phyloP scores from a whole-genome alignment of 2,113 vertebrate species.

The Oncorhynchus clarkii region DNA sequence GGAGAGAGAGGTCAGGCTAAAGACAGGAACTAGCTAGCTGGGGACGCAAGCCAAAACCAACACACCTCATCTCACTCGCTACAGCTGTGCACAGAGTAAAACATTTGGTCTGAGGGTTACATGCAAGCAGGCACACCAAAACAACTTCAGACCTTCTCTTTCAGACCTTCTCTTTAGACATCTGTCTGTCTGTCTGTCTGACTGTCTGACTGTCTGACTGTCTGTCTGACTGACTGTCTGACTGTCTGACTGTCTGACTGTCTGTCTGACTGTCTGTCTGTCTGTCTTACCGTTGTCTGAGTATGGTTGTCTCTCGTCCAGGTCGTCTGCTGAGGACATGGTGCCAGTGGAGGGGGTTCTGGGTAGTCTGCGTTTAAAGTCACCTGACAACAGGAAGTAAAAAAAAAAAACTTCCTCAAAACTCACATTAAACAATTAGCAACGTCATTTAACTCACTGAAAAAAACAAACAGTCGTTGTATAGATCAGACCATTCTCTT shows the following conservation, averaged over 20 bases:
- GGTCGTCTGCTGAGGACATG: conserved; percentile 96
- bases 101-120: conserved; percentile 1
- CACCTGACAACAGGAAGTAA: conserved; percentile 69
- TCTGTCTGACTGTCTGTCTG: too few relatives aligned
- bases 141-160: neutral
- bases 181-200: too few relatives aligned
- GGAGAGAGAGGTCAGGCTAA: conserved; percentile 19
- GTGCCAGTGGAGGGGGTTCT: conserved; percentile 96
- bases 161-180: neutral
- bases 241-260: too few relatives aligned
- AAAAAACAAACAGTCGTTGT: neutral
- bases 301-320: conserved; percentile 92
- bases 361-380: conserved; percentile 90
- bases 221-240: too few relatives aligned
- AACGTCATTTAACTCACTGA: neutral
- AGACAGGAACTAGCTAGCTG: conserved; percentile 48
- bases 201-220: too few relatives aligned
- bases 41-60: conserved; percentile 46
- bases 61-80: conserved; percentile 24
- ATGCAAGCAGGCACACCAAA: neutral
- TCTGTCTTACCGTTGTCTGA: conserved; percentile 83
- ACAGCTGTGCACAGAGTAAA: conserved; percentile 18
- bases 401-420: neutral
- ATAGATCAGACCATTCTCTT: too few relatives aligned
- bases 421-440: neutral